These are phyloP conservation scores for Drosophila mojavensis DNA, from an alignment of 1,140 invertebrate genomes.

Conservation along the genomic window DNA sequence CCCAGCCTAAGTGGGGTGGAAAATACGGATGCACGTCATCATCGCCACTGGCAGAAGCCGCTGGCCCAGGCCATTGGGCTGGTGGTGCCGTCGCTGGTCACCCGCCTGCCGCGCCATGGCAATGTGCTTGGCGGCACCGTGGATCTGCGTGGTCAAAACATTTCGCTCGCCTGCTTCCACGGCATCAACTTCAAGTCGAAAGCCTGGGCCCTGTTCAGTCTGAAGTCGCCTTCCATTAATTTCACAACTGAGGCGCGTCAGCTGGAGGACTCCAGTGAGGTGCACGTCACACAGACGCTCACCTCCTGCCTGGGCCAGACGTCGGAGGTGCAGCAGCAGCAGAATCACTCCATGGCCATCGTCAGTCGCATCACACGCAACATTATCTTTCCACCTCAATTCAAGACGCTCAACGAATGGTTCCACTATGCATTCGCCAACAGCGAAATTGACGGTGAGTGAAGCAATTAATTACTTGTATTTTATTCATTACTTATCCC, in stretches of 20 bases:
- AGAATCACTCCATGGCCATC: constrained; percentile 94
- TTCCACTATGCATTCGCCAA: constrained; percentile 98
- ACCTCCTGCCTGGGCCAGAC: constrained; percentile 93
- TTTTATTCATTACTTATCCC: not conserved
- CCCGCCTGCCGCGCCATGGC: constrained; percentile 89
- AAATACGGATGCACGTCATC: constrained; percentile 89
- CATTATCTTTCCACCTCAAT: constrained; percentile 97
- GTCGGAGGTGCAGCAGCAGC: constrained; percentile 87
- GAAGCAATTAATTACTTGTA: not conserved
- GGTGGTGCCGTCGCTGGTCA: constrained; percentile 89
- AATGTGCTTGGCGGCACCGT: constrained; percentile 97
- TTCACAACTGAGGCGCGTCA: constrained; percentile 98
- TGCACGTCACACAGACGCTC: constrained; percentile 94
- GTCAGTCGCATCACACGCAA: constrained; percentile 96
- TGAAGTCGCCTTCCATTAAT: constrained; percentile 97
- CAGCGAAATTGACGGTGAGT: constrained; percentile 95
- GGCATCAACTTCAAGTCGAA: constrained; percentile 98
- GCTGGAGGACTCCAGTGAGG: constrained; percentile 84
- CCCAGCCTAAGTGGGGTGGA: constrained; percentile 31
- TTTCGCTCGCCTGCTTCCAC: constrained; percentile 98
- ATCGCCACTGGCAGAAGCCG: constrained; percentile 95
- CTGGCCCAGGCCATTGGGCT: constrained; percentile 88
- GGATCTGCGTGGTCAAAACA: constrained; percentile 94
- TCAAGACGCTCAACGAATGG: constrained; percentile 97
- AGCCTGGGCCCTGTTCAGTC: constrained; percentile 97